Conservation (phyloP, 64 coral and sea anemone species). For the Anthopleura sola region DNA sequence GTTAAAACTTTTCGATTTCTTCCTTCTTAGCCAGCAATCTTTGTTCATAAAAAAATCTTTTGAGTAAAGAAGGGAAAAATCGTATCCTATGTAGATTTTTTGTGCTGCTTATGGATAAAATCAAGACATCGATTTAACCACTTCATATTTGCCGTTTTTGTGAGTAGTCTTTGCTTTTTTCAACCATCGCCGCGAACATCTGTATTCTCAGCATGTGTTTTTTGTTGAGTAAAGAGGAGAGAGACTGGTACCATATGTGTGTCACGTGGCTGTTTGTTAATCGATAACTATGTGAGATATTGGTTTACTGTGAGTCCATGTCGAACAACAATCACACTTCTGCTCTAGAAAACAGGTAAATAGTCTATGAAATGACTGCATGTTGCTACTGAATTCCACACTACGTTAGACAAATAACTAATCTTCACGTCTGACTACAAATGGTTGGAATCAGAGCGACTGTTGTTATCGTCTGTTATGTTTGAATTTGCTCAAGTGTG, state of each 20-base stretch:
- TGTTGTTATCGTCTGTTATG: constrained; percentile 5
- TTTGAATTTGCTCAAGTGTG: constrained; percentile 12
- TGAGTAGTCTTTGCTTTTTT: no score
- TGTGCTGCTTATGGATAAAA: no score
- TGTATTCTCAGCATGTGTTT: neutral
- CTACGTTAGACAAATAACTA: constrained; percentile 16
- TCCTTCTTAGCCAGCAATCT: no score
- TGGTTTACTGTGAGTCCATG: constrained; percentile 16
- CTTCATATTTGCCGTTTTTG: no score
- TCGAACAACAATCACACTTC: constrained; percentile 8
- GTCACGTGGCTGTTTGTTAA: constrained; percentile 15
- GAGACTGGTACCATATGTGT: neutral
- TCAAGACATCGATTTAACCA: no score
- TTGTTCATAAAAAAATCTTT: no score
- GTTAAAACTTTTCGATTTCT: no score
- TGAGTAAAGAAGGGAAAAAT: no score
- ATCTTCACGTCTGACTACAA: neutral
- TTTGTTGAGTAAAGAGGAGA: neutral
- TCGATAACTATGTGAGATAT: constrained; percentile 29
- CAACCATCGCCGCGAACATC: neutral
- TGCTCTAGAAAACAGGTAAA: constrained; percentile 12
- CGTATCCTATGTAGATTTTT: no score
- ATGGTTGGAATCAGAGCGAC: neutral
- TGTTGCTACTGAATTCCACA: neutral
- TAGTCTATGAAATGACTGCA: constrained; percentile 1